Percentiles rank a stretch among this genome's conserved stretches.
These are phyloP conservation scores for Perizoma flavofasciatum DNA, from an alignment of 2,888 invertebrate genomes.

Conservation along the genomic window DNA sequence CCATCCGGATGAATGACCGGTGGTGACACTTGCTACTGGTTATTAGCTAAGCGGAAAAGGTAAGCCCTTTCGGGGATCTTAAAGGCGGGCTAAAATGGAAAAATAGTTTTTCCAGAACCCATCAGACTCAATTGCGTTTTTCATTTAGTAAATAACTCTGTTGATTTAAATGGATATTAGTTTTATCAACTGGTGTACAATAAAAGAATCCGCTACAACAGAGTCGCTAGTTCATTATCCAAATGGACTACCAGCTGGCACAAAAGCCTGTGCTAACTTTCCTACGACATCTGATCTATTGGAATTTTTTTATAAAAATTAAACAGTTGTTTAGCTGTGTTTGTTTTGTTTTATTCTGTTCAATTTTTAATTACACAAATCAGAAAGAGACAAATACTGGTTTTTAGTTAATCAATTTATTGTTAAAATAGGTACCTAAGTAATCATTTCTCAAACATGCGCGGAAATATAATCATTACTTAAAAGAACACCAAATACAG, in stretches of 20 bases:
- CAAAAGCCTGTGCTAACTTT: slow-evolving; percentile 7
- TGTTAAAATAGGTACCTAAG: too few species aligned
- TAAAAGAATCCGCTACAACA: slow-evolving; percentile 68
- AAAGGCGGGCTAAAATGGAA: too few species aligned
- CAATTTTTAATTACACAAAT: too few species aligned
- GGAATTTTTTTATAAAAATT: neutral
- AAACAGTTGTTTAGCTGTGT: neutral
- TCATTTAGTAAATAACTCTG: slow-evolving; percentile 36
- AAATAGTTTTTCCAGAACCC: neutral
- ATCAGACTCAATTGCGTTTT: slow-evolving; percentile 30
- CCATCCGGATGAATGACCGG: too few species aligned
- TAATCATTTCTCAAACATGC: too few species aligned
- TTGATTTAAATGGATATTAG: slow-evolving; percentile 53
- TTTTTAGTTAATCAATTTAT: too few species aligned
- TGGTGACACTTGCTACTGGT: too few species aligned
- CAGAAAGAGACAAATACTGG: too few species aligned
- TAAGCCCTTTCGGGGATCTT: too few species aligned
- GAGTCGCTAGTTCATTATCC: slow-evolving; percentile 81
- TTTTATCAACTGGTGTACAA: slow-evolving; percentile 63
- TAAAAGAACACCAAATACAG: too few species aligned
- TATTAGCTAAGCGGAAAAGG: too few species aligned
- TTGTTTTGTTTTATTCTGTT: neutral
- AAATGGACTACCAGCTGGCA: slow-evolving; percentile 77
- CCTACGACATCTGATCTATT: slow-evolving; percentile 2
- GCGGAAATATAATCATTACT: too few species aligned